These are phyloP conservation scores for Brenthis daphne DNA, from an alignment of 2,888 invertebrate species.

Conservation along the genomic window DNA sequence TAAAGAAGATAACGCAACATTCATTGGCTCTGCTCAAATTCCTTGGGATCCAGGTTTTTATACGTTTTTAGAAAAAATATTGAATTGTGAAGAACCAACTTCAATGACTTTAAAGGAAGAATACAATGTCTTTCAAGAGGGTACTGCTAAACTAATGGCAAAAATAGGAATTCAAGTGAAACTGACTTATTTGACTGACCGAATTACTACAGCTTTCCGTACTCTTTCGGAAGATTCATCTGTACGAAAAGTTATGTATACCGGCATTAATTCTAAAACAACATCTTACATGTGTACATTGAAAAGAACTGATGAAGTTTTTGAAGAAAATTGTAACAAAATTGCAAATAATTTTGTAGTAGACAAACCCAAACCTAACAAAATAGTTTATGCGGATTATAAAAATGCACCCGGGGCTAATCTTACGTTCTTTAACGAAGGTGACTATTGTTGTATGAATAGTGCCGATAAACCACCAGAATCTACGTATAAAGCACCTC, in stretches of 20 bases:
- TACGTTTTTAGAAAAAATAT: conserved; percentile 57
- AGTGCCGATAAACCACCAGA: conserved; percentile 71
- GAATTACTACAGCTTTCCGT: conserved; percentile 66
- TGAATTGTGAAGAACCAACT: conserved; percentile 49
- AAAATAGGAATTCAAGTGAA: conserved; percentile 70
- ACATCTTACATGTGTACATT: conserved; percentile 73
- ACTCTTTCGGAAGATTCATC: conserved; percentile 70
- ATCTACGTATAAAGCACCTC: conserved; percentile 63
- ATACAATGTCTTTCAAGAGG: conserved; percentile 74
- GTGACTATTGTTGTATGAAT: conserved; percentile 67
- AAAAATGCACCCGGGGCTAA: conserved; percentile 71
- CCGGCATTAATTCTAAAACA: conserved; percentile 70
- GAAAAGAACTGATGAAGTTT: conserved; percentile 70
- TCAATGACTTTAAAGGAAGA: conserved; percentile 64
- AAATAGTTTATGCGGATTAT: conserved; percentile 63
- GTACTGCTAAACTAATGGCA: conserved; percentile 67
- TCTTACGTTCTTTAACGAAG: conserved; percentile 64
- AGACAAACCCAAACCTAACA: conserved; percentile 55
- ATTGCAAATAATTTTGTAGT: conserved; percentile 55
- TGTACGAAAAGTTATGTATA: conserved; percentile 67
- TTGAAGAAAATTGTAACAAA: conserved; percentile 63
- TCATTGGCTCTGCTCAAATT: conserved; percentile 61
- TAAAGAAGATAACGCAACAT: conserved; percentile 65
- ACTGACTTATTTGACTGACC: conserved; percentile 63
- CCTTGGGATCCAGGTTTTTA: conserved; percentile 68